Base-by-base conservation (phyloP, 2,113 vertebrate genomes). In the Lepus americanus region DNA sequence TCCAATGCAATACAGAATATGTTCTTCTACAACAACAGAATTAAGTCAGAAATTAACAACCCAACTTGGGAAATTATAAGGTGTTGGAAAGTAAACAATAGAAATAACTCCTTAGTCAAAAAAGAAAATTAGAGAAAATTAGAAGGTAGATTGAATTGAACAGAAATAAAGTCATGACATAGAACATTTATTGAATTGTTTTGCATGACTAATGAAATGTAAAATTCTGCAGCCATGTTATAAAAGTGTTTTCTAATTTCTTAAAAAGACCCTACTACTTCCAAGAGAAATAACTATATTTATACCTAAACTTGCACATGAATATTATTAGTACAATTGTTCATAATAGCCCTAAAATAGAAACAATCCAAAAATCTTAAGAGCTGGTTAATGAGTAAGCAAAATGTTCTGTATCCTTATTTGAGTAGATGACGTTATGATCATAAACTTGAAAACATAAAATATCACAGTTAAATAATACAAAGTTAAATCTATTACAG, bases 61-160 rank as follows among this genome's bases (percentile, higher is more conserved):
- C 79, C 17, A 77, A 87, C 29, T 85, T 88, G 27, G 22, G 25
- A 92, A 64, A 53, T 36, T 82, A 0, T 23, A 66, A 19, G 33
- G 25, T 67, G 72, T n/a, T 92, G 27, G 23, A 89, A 55, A 81
- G 17, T 81, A 49, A 94, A 39, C 6, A 25, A 16, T 31, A 63
- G 78, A 33, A 79, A 27, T 73, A 63, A 83, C 6, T 16, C 0
- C 23, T 90, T 22, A 12, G 9, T 79, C 9, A 51, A 87, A 73
- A 94, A 89, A 53, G 17, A 80, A 53, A 53, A 83, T 87, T 27
- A 74, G 9, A 92, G 9, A 87, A 73, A 94, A 63, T 83, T 33
- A 51, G 25, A 92, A 73, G 31, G 53, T 55, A 44, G 25, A 79
- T 86, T 87, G 8, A n/a, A 73, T 23, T 69, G 16, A 55, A n/a